A percentile compares a stretch with the other conserved stretches of the same genome.
phyloP scores from a whole-genome alignment of 2,888 invertebrate species.

The Patella ulyssiponensis region DNA sequence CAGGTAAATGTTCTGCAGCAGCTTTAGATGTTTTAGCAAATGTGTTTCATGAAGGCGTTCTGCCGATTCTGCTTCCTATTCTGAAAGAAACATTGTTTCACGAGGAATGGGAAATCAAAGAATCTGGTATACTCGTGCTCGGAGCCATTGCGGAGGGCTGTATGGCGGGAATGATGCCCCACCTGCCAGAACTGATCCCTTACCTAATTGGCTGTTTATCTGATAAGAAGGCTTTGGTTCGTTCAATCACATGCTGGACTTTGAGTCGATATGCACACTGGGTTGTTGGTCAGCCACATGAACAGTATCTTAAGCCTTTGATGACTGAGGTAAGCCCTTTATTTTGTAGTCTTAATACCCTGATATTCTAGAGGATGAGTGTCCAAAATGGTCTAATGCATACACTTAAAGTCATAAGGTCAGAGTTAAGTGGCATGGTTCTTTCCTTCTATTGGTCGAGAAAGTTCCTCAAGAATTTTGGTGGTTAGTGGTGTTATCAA shows the following conservation, averaged over 20 bases:
- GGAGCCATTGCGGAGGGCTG: conserved; percentile 92
- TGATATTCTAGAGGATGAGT: neutral
- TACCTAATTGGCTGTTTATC: conserved; percentile 92
- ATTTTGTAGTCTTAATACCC: neutral
- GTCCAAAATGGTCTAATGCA: neutral
- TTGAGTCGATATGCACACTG: conserved; percentile 97
- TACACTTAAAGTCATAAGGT: neutral
- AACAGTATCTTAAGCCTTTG: conserved; percentile 91
- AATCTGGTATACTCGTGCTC: conserved; percentile 91
- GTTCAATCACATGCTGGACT: conserved; percentile 99
- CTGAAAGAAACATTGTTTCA: conserved; percentile 97
- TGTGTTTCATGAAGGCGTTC: conserved; percentile 94
- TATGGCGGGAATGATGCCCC: conserved; percentile 96
- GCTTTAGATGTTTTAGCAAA: conserved; percentile 97
- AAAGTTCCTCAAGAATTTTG: no score
- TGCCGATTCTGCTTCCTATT: conserved; percentile 94
- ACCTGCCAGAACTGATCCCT: conserved; percentile 95
- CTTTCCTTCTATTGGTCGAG: no score
- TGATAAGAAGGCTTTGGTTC: conserved; percentile 95
- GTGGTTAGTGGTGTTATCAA: no score
- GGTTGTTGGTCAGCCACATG: conserved; percentile 97
- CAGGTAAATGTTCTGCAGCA: conserved; percentile 97
- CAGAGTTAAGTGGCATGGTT: no score
- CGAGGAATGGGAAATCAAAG: conserved; percentile 96
- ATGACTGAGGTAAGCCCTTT: conserved; percentile 85